These are phyloP conservation scores for Cottoperca gobio DNA, from an alignment of 2,797 vertebrate genomes.

Conservation along the genomic window DNA sequence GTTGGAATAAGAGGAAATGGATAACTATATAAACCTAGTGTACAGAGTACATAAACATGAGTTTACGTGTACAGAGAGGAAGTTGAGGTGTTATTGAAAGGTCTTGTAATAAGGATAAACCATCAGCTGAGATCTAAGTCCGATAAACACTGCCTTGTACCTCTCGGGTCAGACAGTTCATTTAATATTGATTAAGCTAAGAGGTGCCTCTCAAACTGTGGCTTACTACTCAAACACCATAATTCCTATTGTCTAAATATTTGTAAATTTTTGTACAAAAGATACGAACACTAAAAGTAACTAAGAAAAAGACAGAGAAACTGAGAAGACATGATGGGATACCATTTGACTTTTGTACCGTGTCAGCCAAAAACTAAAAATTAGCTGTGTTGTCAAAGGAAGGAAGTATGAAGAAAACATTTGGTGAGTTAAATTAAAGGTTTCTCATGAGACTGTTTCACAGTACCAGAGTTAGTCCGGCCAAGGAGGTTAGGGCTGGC, in stretches of 20 bases:
- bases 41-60: too few relatives aligned
- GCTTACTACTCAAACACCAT: neutral
- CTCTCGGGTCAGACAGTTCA: neutral
- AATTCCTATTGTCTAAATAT: neutral
- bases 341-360: conserved; percentile 9
- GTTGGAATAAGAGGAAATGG: neutral
- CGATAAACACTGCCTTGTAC: too few relatives aligned
- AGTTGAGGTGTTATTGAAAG: too few relatives aligned
- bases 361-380: conserved; percentile 34
- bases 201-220: neutral
- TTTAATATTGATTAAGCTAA: neutral
- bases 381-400: conserved; percentile 30
- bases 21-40: too few relatives aligned
- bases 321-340: neutral
- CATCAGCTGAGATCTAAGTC: too few relatives aligned
- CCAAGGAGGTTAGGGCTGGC: conserved; percentile 72
- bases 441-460: conserved; percentile 53
- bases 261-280: too few relatives aligned
- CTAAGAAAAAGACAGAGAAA: neutral
- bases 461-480: conserved; percentile 73
- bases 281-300: too few relatives aligned
- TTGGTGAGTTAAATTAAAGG: conserved; percentile 70
- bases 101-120: too few relatives aligned
- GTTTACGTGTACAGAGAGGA: too few relatives aligned
- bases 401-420: conserved; percentile 52